These are phyloP conservation scores for Calycopis cecrops DNA, from an alignment of 1,140 invertebrate species.

Conservation along the genomic window DNA sequence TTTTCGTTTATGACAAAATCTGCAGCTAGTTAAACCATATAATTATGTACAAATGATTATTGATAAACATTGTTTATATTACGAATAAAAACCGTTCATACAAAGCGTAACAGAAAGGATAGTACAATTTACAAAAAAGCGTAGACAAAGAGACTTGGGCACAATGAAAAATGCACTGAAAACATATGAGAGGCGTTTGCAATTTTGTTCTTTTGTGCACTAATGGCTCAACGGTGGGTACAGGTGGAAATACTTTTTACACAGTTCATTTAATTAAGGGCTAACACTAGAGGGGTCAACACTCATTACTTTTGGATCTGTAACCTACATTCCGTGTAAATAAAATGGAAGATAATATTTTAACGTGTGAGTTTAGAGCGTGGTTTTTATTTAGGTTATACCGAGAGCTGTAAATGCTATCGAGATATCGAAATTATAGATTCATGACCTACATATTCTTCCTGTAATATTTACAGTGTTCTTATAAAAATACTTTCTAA, in stretches of 20 bases:
- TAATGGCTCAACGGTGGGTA: constrained; percentile 4
- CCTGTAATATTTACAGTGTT: no score
- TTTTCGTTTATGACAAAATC: no score
- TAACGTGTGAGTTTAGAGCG: constrained; percentile 22
- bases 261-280: constrained; percentile 7
- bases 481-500: no score
- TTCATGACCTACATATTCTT: no score
- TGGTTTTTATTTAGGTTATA: background rate
- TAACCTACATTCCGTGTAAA: constrained; percentile 16
- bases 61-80: no score
- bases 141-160: constrained; percentile 13
- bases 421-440: background rate
- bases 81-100: background rate
- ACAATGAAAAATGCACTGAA: constrained; percentile 17
- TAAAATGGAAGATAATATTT: constrained; percentile 13
- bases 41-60: no score
- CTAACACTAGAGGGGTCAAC: background rate
- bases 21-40: no score
- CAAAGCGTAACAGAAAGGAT: constrained; percentile 6
- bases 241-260: constrained; percentile 2
- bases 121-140: constrained; percentile 12
- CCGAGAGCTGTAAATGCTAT: no score
- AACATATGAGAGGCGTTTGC: constrained; percentile 13
- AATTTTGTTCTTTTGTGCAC: constrained; percentile 13
- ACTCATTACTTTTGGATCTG: constrained; percentile 6